phyloP scores from a whole-genome alignment of 2,797 vertebrate genomes.

The Oreonectes daqikongensis region DNA sequence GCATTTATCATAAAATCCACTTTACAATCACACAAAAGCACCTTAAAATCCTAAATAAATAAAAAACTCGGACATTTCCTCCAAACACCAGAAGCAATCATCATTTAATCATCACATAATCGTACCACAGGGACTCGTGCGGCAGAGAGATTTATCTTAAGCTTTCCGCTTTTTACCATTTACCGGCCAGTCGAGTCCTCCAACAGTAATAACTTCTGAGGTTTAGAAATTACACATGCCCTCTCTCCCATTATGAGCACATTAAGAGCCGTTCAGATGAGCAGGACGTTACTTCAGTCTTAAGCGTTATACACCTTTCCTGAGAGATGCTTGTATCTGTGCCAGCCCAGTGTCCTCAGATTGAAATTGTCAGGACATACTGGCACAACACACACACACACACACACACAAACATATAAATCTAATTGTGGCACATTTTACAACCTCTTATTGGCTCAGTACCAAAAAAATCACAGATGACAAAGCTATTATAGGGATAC shows the following conservation, averaged over 20 bases:
- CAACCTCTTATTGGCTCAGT: constrained; percentile 19
- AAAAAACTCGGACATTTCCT: not conserved
- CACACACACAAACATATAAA: constrained; percentile 22
- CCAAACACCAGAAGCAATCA: not conserved
- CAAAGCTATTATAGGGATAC: constrained; percentile 1
- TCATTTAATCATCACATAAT: constrained; percentile 15
- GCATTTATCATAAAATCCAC: not conserved
- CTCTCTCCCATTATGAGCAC: constrained; percentile 62
- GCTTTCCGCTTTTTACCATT: constrained; percentile 3
- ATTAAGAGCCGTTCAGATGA: constrained; percentile 62
- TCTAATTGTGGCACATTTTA: constrained; percentile 31
- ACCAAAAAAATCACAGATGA: not conserved
- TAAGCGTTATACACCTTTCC: constrained; percentile 59
- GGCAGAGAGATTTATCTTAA: constrained; percentile 1
- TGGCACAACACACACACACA: not conserved
- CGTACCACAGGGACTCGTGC: constrained; percentile 1
- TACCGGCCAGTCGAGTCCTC: constrained; percentile 15
- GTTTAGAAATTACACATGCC: constrained; percentile 43
- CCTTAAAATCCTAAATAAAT: not conserved
- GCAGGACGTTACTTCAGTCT: constrained; percentile 13
- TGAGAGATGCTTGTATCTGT: constrained; percentile 57
- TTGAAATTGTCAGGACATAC: constrained; percentile 4
- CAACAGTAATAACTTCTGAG: constrained; percentile 15
- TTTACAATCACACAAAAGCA: not conserved
- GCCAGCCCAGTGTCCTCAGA: constrained; percentile 50